Percentiles rank a stretch among this genome's conserved stretches.
Evolutionary conservation across 2,888 invertebrate species (phyloP).

Genomic region (Melanchra persicariae): DNA sequence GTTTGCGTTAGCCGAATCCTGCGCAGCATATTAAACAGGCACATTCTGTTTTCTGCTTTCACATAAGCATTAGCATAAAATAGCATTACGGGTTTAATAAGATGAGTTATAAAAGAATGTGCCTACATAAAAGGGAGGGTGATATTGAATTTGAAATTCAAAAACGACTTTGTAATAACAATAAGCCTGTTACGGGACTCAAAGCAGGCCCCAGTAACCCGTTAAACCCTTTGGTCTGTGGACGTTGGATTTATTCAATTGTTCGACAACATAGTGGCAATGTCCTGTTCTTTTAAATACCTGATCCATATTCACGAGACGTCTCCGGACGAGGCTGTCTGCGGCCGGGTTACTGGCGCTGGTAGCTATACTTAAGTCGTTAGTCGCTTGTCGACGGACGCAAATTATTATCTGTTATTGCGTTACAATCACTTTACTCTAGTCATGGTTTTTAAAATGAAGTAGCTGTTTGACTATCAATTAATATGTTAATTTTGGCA

Average conservation of each 20-base stretch:
- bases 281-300: slow-evolving; percentile 67
- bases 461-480: background rate
- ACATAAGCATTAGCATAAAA: slow-evolving; percentile 48
- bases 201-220: slow-evolving; percentile 45
- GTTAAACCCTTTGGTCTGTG: slow-evolving; percentile 41
- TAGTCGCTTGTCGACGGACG: background rate
- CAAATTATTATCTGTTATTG: slow-evolving; percentile 27
- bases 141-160: slow-evolving; percentile 50
- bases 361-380: background rate
- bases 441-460: slow-evolving; percentile 1
- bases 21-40: slow-evolving; percentile 62
- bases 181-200: slow-evolving; percentile 52
- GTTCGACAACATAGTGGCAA: slow-evolving; percentile 62
- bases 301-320: slow-evolving; percentile 72
- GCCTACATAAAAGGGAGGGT: slow-evolving; percentile 38
- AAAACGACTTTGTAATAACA: slow-evolving; percentile 43
- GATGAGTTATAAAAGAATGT: slow-evolving; percentile 46
- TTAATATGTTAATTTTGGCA: no score
- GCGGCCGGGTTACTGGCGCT: slow-evolving; percentile 43
- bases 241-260: slow-evolving; percentile 63
- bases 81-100: slow-evolving; percentile 47
- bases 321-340: slow-evolving; percentile 62
- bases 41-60: slow-evolving; percentile 45
- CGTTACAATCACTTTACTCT: slow-evolving; percentile 25
- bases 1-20: slow-evolving; percentile 49